Conservation (phyloP, 2,888 invertebrate species). For the Drosophila fungiperda region DNA sequence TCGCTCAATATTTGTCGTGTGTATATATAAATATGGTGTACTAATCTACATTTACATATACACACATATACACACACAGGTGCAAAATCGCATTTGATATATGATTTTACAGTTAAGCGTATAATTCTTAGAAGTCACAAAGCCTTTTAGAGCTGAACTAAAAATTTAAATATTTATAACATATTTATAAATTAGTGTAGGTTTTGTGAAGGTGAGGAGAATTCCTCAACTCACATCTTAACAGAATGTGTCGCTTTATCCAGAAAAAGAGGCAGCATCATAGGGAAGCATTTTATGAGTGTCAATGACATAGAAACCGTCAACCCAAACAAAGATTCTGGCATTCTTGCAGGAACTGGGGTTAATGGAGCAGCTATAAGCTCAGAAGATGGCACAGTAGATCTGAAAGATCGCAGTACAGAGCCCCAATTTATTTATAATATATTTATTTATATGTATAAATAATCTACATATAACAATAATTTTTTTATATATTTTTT, state of each 20-base stretch:
- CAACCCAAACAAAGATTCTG: neutral
- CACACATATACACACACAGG: no score
- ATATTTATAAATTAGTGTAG: neutral
- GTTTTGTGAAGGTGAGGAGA: neutral
- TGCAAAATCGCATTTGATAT: neutral
- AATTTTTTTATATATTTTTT: neutral
- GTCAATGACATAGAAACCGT: no score
- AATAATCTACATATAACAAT: neutral
- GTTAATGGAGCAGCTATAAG: neutral
- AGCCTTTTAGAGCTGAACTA: no score
- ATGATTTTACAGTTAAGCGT: neutral
- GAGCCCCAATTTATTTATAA: neutral
- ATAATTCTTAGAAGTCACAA: no score
- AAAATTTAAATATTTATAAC: no score
- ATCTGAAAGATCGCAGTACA: neutral
- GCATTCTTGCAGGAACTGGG: neutral
- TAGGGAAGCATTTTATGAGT: no score
- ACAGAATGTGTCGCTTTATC: neutral
- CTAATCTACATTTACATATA: neutral
- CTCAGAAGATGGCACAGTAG: neutral
- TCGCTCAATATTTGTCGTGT: conserved; percentile 10
- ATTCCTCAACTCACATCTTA: neutral
- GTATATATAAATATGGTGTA: neutral
- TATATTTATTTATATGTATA: no score
- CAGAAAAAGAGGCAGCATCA: no score